Conservation (phyloP, 2,888 invertebrate species). For the Didymodactylos carnosus region DNA sequence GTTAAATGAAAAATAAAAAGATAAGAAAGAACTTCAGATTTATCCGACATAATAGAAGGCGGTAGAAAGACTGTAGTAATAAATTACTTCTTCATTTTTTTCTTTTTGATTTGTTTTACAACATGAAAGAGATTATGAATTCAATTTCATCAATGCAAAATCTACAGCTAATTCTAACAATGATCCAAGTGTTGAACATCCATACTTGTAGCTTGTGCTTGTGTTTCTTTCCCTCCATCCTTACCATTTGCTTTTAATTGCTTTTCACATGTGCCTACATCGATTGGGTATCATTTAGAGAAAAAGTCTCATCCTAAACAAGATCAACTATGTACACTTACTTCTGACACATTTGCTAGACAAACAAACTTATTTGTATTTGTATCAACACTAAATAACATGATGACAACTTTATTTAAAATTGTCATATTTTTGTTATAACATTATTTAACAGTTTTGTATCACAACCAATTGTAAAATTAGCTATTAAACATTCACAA, state of each 20-base stretch:
- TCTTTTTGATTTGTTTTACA: too few species aligned
- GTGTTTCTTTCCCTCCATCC: constrained; percentile 90
- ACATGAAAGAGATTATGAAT: too few species aligned
- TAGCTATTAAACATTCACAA: constrained; percentile 2
- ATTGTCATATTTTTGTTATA: constrained; percentile 48
- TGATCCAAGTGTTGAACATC: constrained; percentile 1
- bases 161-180: constrained; percentile 4
- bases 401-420: constrained; percentile 59
- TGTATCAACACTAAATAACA: constrained; percentile 73
- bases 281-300: too few species aligned
- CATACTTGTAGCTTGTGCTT: constrained; percentile 47
- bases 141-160: constrained; percentile 10
- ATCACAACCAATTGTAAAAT: constrained; percentile 50
- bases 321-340: too few species aligned
- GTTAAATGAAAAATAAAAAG: too few species aligned
- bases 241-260: constrained; percentile 69
- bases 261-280: too few species aligned
- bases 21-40: too few species aligned
- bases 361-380: constrained; percentile 72
- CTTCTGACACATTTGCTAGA: constrained; percentile 57
- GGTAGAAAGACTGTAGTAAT: too few species aligned
- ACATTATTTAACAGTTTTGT: constrained; percentile 72
- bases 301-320: too few species aligned
- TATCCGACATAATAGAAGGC: too few species aligned
- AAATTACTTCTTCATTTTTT: too few species aligned